phyloP scores from a whole-genome alignment of 92 coral and sea anemone species.

The Meandrina meandrites region DNA sequence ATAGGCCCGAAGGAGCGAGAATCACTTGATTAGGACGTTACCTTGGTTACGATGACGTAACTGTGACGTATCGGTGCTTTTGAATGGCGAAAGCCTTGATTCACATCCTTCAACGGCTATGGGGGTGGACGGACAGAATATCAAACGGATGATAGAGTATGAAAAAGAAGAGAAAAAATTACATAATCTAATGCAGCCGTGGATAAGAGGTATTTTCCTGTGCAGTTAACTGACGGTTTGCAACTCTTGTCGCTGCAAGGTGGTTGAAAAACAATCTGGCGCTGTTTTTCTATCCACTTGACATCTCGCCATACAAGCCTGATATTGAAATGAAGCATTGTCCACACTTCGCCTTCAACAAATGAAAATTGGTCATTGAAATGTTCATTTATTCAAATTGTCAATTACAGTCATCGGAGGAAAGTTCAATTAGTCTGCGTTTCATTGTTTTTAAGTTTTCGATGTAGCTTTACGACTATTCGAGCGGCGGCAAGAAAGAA shows the following conservation, averaged over 20 bases:
- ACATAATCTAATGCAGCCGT: constrained; percentile 8
- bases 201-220: constrained; percentile 21
- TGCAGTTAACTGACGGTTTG: constrained; percentile 4
- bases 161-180: constrained; percentile 29
- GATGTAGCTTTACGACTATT: constrained; percentile 12
- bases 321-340: constrained; percentile 56
- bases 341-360: constrained; percentile 37
- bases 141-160: constrained; percentile 27
- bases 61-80: constrained; percentile 75
- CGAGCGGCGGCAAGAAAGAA: constrained; percentile 2
- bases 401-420: constrained; percentile 33
- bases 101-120: constrained; percentile 60
- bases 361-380: constrained; percentile 38
- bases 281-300: constrained; percentile 38
- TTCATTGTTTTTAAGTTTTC: constrained; percentile 25
- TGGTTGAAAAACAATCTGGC: constrained; percentile 3
- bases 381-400: constrained; percentile 53
- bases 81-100: constrained; percentile 86
- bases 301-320: constrained; percentile 35
- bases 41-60: constrained; percentile 84
- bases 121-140: constrained; percentile 52
- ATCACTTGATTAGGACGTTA: constrained; percentile 39
- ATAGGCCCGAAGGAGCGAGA: constrained; percentile 39
- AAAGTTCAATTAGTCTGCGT: constrained; percentile 39
- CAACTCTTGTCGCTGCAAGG: constrained; percentile 1